Conservation (phyloP, 2,888 invertebrate genomes). For the Acanthosepion esculentum region DNA sequence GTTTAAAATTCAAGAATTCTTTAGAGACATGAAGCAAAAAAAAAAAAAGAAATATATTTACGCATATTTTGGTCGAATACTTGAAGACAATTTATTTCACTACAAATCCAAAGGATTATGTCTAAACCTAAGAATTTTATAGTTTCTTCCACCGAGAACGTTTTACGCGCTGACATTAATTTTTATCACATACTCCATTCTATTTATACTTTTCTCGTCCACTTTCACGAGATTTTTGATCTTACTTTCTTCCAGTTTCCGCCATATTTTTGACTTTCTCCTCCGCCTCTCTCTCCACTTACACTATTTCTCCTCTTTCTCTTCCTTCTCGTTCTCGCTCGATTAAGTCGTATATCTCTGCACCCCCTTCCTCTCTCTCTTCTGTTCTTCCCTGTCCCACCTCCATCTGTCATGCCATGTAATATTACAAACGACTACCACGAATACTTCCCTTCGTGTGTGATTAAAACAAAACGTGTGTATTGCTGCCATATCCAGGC, state of each 20-base stretch:
- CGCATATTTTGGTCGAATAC: background rate
- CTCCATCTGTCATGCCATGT: background rate
- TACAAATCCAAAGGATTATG: background rate
- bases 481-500: no score
- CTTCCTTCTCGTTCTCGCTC: background rate
- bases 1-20: background rate
- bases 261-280: background rate
- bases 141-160: background rate
- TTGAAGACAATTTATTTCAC: background rate
- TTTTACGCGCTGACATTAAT: background rate
- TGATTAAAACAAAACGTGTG: no score
- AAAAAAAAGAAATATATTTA: background rate
- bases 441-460: background rate
- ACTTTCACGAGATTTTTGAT: background rate
- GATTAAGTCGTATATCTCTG: background rate
- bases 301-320: background rate
- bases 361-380: background rate
- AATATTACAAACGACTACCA: background rate
- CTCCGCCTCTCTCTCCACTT: background rate
- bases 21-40: background rate
- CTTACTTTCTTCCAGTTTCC: background rate
- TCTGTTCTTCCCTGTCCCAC: background rate
- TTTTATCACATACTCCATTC: background rate
- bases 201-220: background rate
- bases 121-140: background rate